phyloP scores from a whole-genome alignment of 2,888 invertebrate genomes.

The Dicyrtomina minuta region DNA sequence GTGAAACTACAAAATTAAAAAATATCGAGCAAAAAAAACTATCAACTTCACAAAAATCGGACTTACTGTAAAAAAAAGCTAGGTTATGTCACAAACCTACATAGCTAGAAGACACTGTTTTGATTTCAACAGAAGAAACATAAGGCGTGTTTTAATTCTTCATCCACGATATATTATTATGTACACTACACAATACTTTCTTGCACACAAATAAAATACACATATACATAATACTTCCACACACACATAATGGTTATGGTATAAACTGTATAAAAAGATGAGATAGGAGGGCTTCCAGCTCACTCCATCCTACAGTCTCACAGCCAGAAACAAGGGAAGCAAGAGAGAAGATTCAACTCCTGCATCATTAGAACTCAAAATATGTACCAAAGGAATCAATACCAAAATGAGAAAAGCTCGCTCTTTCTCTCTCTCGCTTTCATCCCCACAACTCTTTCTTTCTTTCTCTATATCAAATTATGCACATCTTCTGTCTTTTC shows the following conservation, averaged over 20 bases:
- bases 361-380: slow-evolving; percentile 23
- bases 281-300: background rate
- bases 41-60: too few species aligned
- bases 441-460: slow-evolving; percentile 29
- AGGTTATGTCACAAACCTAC: slow-evolving; percentile 2
- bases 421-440: slow-evolving; percentile 4
- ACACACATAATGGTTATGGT: background rate
- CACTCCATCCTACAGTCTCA: too few species aligned
- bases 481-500: slow-evolving; percentile 26
- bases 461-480: slow-evolving; percentile 30
- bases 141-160: too few species aligned
- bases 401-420: slow-evolving; percentile 26
- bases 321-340: too few species aligned
- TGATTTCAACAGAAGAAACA: slow-evolving; percentile 8
- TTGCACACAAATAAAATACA: background rate
- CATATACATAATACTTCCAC: background rate
- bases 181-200: background rate
- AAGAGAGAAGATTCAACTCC: background rate
- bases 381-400: slow-evolving; percentile 21
- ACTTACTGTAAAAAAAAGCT: too few species aligned
- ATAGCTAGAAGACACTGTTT: slow-evolving; percentile 9
- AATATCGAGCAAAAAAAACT: too few species aligned
- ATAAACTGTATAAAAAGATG: background rate
- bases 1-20: too few species aligned
- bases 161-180: background rate